These are phyloP conservation scores for Oncorhynchus clarkii DNA, from an alignment of 2,113 vertebrate genomes.

Conservation along the genomic window DNA sequence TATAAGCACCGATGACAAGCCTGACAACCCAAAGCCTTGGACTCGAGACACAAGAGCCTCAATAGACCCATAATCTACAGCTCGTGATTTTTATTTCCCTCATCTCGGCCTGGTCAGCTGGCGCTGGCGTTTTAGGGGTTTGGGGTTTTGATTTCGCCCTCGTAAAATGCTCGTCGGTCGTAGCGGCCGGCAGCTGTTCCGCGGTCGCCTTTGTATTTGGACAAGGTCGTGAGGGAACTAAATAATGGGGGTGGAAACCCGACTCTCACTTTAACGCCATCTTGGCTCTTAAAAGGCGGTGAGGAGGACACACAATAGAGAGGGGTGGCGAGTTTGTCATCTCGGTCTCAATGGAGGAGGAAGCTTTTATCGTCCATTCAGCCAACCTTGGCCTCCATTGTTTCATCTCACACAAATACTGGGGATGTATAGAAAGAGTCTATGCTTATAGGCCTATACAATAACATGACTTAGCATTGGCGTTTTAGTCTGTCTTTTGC, in stretches of 20 bases:
- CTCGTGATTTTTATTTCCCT: conserved; percentile 61
- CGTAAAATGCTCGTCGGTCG: conserved; percentile 53
- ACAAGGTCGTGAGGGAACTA: conserved; percentile 60
- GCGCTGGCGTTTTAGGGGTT: conserved; percentile 48
- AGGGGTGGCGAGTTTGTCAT: conserved; percentile 55
- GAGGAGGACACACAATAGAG: conserved; percentile 45
- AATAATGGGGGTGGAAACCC: conserved; percentile 58
- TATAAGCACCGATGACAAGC: conserved; percentile 56
- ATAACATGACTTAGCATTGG: neutral
- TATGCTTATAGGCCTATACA: neutral
- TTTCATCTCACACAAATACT: conserved; percentile 21
- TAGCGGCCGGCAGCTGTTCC: conserved; percentile 53
- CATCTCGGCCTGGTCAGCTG: conserved; percentile 53
- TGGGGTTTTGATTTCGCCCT: conserved; percentile 54
- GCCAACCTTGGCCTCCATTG: conserved; percentile 12
- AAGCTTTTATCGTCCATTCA: conserved; percentile 52
- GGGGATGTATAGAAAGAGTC: neutral
- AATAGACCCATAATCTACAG: conserved; percentile 58
- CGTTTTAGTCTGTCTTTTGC: neutral
- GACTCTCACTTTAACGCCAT: conserved; percentile 42
- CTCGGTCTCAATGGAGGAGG: conserved; percentile 39
- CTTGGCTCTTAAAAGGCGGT: conserved; percentile 47
- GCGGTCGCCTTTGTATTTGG: conserved; percentile 34
- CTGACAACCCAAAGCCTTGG: conserved; percentile 40
- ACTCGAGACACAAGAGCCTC: conserved; percentile 49